A percentile compares a stretch with the other conserved stretches of the same genome.
Evolutionary conservation across 1,140 invertebrate species (phyloP).

Genomic region (Drosophila busckii): DNA sequence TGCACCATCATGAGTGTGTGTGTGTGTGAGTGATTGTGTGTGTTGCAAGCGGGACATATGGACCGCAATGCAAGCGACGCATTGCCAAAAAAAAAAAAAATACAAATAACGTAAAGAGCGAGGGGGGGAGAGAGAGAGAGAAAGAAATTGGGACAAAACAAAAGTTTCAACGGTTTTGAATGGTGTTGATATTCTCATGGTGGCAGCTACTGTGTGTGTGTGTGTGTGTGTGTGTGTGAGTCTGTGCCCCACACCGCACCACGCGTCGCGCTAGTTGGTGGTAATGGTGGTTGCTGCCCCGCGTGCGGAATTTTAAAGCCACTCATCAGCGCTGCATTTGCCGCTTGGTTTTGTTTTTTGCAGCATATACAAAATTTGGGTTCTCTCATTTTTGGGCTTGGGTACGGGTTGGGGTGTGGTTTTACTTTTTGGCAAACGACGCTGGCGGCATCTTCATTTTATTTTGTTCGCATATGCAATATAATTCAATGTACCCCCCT

Average conservation of each 20-base stretch:
- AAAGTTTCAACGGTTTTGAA: conserved; percentile 39
- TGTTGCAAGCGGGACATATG: not conserved
- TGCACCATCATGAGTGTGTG: not conserved
- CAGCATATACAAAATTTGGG: not conserved
- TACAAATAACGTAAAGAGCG: not conserved
- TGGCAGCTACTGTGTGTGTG: no score
- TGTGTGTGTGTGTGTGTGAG: no score
- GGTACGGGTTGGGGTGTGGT: conserved; percentile 1
- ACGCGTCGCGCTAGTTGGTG: conserved; percentile 3
- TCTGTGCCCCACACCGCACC: no score
- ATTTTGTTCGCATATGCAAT: conserved; percentile 51
- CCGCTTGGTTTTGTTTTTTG: conserved; percentile 36
- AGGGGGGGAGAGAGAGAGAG: not conserved
- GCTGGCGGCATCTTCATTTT: conserved; percentile 47
- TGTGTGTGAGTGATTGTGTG: not conserved
- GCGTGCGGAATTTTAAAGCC: conserved; percentile 48
- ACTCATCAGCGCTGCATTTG: conserved; percentile 49
- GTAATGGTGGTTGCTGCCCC: conserved; percentile 40
- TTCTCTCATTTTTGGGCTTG: conserved; percentile 2
- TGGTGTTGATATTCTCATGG: conserved; percentile 61
- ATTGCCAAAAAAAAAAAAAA: conserved; percentile 32
- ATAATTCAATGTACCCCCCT: conserved; percentile 40
- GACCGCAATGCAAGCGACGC: conserved; percentile 19
- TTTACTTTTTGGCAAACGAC: conserved; percentile 11
- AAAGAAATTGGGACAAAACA: conserved; percentile 62